phyloP scores from a whole-genome alignment of 2,888 invertebrate species.

The Tenthredo amoena region DNA sequence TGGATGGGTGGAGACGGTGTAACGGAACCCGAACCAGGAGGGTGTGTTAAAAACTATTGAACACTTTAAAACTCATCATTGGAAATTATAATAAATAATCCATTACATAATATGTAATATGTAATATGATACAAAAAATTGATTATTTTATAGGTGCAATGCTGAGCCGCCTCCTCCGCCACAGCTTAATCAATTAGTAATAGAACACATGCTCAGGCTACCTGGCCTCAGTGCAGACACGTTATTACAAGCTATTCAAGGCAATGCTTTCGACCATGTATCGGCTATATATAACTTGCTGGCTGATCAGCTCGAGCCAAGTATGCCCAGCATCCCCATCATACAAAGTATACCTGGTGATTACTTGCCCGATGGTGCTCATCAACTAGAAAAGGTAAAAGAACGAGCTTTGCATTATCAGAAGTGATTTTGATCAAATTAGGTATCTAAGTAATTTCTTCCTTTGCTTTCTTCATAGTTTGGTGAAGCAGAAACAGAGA shows the following conservation, averaged over 20 bases:
- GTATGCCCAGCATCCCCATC: conserved; percentile 74
- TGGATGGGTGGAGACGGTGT: conserved; percentile 84
- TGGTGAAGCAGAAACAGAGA: conserved; percentile 79
- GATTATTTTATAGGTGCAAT: conserved; percentile 66
- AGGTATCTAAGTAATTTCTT: not conserved
- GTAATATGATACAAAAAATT: conserved; percentile 17
- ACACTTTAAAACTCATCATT: not conserved
- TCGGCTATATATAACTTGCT: conserved; percentile 96
- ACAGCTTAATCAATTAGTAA: conserved; percentile 85
- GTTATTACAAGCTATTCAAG: conserved; percentile 88
- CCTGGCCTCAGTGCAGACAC: conserved; percentile 88
- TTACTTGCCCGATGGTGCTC: conserved; percentile 77
- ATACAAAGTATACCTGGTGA: conserved; percentile 76
- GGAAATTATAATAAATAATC: not conserved
- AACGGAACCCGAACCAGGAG: conserved; percentile 74
- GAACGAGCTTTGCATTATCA: not conserved
- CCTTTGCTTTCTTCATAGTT: conserved; percentile 71
- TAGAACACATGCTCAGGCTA: conserved; percentile 90
- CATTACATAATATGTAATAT: not conserved
- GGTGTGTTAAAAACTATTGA: conserved; percentile 63
- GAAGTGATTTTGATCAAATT: not conserved
- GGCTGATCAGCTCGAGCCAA: conserved; percentile 85
- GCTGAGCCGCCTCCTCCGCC: conserved; percentile 69
- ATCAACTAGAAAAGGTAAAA: conserved; percentile 82
- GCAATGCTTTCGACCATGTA: conserved; percentile 93